Percentiles rank a stretch among this genome's conserved stretches.
Conservation (phyloP, 2,113 vertebrate genomes). For the Seriola rivoliana region DNA sequence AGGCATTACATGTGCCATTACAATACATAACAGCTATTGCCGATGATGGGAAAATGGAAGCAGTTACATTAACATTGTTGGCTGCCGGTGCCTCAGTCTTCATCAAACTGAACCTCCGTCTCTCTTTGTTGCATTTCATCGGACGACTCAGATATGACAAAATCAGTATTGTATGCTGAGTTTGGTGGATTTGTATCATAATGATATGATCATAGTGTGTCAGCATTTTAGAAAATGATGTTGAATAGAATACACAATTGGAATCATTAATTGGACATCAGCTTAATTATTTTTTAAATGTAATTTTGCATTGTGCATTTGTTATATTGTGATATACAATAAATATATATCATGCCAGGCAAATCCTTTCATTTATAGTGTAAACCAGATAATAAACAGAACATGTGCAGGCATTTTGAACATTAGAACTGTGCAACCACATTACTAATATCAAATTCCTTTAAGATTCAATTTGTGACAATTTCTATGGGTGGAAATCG, state of each 20-base stretch:
- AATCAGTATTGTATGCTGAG: background rate
- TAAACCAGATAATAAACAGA: too few relatives aligned
- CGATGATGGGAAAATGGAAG: background rate
- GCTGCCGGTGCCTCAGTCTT: background rate
- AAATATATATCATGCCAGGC: too few relatives aligned
- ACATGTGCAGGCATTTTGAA: too few relatives aligned
- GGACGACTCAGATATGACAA: background rate
- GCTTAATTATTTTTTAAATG: too few relatives aligned
- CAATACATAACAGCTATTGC: background rate
- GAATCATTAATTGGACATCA: too few relatives aligned
- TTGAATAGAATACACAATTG: too few relatives aligned
- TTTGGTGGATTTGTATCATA: background rate
- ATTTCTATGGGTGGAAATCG: background rate
- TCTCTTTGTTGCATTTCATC: background rate
- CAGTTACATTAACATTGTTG: background rate
- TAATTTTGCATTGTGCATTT: too few relatives aligned
- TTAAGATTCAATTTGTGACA: background rate
- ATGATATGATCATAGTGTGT: background rate
- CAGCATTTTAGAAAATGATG: background rate
- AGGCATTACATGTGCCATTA: background rate
- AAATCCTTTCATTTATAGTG: too few relatives aligned
- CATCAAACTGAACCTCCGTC: background rate
- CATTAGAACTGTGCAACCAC: background rate
- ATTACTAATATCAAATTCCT: conserved; percentile 1
- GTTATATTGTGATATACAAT: too few relatives aligned